Evolutionary conservation across 1,140 invertebrate species (phyloP).

Genomic region (Euglossa dilemma): DNA sequence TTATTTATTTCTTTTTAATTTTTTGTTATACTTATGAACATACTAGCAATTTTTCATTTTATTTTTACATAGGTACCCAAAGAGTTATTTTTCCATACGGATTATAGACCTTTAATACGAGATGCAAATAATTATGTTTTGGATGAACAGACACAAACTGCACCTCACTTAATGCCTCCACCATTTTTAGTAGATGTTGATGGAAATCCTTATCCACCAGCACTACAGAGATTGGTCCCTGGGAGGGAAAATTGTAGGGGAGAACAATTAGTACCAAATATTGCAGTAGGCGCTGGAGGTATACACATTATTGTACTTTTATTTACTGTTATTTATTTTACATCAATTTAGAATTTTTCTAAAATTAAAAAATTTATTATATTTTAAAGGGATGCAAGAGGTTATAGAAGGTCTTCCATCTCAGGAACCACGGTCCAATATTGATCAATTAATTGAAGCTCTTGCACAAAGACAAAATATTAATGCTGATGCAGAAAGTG

Average conservation of each 20-base stretch:
- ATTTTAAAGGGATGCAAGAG: slow-evolving; percentile 85
- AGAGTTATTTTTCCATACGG: slow-evolving; percentile 98
- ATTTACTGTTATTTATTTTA: background rate
- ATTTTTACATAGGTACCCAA: slow-evolving; percentile 88
- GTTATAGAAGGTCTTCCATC: slow-evolving; percentile 85
- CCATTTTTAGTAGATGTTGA: slow-evolving; percentile 98
- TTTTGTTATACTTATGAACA: background rate
- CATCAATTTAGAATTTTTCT: background rate
- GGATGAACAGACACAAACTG: slow-evolving; percentile 97
- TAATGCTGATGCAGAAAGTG: slow-evolving; percentile 65
- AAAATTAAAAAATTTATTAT: slow-evolving; percentile 21
- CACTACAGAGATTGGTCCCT: slow-evolving; percentile 93
- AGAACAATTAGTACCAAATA: slow-evolving; percentile 90
- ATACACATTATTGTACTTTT: slow-evolving; percentile 40
- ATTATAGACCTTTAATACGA: slow-evolving; percentile 95
- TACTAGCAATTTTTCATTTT: slow-evolving; percentile 12
- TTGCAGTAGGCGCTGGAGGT: slow-evolving; percentile 86
- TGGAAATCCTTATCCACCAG: slow-evolving; percentile 96
- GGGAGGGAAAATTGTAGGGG: slow-evolving; percentile 91
- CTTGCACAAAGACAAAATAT: slow-evolving; percentile 85
- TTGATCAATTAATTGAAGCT: slow-evolving; percentile 89
- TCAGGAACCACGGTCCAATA: slow-evolving; percentile 85
- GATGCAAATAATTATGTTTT: slow-evolving; percentile 94
- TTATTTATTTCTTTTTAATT: background rate
- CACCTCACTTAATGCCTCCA: slow-evolving; percentile 99